Percentiles rank a stretch among this genome's conserved stretches.
phyloP scores from a whole-genome alignment of 2,797 vertebrate genomes.

The Pangasius krempfi region DNA sequence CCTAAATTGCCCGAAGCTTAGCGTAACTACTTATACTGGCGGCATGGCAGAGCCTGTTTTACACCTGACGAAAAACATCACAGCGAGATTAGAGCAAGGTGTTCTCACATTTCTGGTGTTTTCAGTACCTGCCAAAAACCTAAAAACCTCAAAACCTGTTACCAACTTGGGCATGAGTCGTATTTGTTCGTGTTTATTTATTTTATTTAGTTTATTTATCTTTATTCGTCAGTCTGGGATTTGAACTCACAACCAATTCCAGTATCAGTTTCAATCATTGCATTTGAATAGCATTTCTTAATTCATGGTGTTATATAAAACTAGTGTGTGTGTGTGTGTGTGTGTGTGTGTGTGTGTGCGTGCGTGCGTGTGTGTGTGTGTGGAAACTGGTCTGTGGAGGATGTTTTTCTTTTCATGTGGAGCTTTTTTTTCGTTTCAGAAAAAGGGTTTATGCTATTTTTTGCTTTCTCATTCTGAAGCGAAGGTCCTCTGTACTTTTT shows the following conservation, averaged over 20 bases:
- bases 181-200: not conserved
- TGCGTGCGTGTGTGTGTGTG: not conserved
- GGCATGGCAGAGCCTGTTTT: not conserved
- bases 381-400: not conserved
- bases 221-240: not conserved
- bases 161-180: not conserved
- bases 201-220: no score
- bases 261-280: not conserved
- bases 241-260: not conserved
- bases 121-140: not conserved
- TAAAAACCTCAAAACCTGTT: not conserved
- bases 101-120: not conserved
- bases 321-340: not conserved
- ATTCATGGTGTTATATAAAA: not conserved
- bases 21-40: not conserved
- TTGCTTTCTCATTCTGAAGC: not conserved
- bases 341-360: not conserved
- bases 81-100: not conserved
- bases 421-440: not conserved
- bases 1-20: not conserved
- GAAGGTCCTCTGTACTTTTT: constrained; percentile 2
- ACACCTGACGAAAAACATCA: not conserved
- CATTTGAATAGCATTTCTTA: not conserved
- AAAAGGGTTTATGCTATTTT: not conserved
- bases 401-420: constrained; percentile 16